A percentile compares a stretch with the other conserved stretches of the same genome.
Conservation (phyloP, 2,113 vertebrate genomes). For the Antennarius striatus region DNA sequence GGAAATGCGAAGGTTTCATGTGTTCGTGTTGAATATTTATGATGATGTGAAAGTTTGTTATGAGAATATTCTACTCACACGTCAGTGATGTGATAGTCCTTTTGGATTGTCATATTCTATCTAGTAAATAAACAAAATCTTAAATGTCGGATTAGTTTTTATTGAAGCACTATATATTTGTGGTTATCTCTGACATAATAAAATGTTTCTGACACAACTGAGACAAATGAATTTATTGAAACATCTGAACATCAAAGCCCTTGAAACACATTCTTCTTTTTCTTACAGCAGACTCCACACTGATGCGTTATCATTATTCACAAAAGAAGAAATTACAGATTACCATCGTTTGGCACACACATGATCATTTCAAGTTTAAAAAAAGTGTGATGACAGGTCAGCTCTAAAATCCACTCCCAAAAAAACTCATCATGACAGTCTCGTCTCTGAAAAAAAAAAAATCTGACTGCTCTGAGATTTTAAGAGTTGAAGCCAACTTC, state of each 20-base stretch:
- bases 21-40: too few relatives aligned
- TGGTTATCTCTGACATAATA: background rate
- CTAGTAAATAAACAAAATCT: too few relatives aligned
- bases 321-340: background rate
- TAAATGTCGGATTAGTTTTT: too few relatives aligned
- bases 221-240: slow-evolving; percentile 46
- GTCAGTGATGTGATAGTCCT: too few relatives aligned
- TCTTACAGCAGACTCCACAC: slow-evolving; percentile 8
- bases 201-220: background rate
- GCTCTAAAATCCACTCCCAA: too few relatives aligned
- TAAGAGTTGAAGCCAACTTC: too few relatives aligned
- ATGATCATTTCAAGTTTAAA: slow-evolving; percentile 29
- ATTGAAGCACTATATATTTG: too few relatives aligned
- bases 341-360: slow-evolving; percentile 44
- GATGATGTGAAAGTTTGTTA: too few relatives aligned
- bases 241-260: slow-evolving; percentile 48
- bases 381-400: background rate
- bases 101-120: too few relatives aligned
- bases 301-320: background rate
- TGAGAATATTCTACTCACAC: too few relatives aligned
- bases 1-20: too few relatives aligned
- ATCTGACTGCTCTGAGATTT: too few relatives aligned
- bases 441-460: background rate
- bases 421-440: background rate
- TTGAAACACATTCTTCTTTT: slow-evolving; percentile 35